phyloP scores from a whole-genome alignment of 2,888 invertebrate genomes.

The Ectemnius lituratus region DNA sequence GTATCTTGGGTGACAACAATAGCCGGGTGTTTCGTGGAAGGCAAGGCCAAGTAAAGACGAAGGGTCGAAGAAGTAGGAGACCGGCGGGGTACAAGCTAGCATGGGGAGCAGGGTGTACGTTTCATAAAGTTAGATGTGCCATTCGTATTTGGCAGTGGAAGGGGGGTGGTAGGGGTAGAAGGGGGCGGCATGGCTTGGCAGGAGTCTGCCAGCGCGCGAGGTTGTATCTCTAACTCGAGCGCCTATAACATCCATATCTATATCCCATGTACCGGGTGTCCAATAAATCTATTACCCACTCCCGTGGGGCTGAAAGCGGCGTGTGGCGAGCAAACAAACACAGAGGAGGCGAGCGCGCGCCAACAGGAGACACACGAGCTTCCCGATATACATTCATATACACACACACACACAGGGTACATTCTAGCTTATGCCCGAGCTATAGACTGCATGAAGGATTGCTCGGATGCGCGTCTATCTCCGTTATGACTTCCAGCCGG shows the following conservation, averaged over 20 bases:
- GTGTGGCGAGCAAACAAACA: conserved; percentile 52
- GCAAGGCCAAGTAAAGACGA: too few species aligned
- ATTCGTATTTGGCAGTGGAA: conserved; percentile 61
- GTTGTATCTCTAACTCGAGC: conserved; percentile 67
- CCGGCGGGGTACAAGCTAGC: background rate
- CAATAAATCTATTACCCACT: conserved; percentile 77
- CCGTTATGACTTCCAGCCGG: conserved; percentile 68
- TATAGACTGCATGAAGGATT: conserved; percentile 55
- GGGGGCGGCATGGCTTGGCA: conserved; percentile 40
- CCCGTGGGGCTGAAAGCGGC: conserved; percentile 67
- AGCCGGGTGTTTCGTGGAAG: too few species aligned
- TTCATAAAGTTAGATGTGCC: conserved; percentile 67
- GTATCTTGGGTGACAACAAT: background rate
- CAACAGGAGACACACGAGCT: too few species aligned
- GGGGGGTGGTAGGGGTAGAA: background rate
- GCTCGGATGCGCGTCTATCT: conserved; percentile 69
- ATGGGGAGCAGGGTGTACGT: conserved; percentile 29
- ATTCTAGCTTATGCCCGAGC: conserved; percentile 5
- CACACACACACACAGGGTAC: too few species aligned
- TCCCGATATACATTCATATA: conserved; percentile 25
- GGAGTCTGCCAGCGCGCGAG: conserved; percentile 41
- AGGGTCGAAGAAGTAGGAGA: conserved; percentile 19
- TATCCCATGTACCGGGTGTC: conserved; percentile 73
- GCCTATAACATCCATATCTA: conserved; percentile 71
- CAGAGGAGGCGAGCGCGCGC: conserved; percentile 11